phyloP scores from a whole-genome alignment of 2,888 invertebrate genomes.

The Tetrapedia diversipes region DNA sequence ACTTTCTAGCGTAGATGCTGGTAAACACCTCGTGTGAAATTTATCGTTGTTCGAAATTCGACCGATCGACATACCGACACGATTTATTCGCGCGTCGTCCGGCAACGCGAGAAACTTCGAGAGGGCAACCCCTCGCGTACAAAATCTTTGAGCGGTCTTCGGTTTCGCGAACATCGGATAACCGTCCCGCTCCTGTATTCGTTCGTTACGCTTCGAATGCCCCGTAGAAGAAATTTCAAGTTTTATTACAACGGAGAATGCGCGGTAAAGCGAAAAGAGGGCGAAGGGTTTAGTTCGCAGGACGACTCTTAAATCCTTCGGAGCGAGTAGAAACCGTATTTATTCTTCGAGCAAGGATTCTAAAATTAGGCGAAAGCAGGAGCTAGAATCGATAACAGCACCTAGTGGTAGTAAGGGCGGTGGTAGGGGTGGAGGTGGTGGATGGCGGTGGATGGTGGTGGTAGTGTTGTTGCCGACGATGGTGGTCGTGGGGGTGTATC shows the following conservation, averaged over 20 bases:
- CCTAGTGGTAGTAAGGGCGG: constrained; percentile 57
- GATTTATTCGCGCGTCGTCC: constrained; percentile 52
- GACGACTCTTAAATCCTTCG: constrained; percentile 39
- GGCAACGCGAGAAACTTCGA: constrained; percentile 14
- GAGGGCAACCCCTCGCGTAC: constrained; percentile 4
- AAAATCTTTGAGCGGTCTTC: background rate
- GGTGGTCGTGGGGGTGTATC: constrained; percentile 61
- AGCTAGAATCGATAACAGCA: constrained; percentile 78
- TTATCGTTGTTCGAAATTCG: constrained; percentile 63
- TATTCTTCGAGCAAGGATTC: constrained; percentile 69
- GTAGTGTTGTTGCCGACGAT: constrained; percentile 48
- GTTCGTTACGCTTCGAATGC: no score
- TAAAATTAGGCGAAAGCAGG: constrained; percentile 77
- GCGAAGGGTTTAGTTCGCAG: constrained; percentile 22
- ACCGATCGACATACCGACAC: constrained; percentile 50
- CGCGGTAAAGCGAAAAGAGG: constrained; percentile 27
- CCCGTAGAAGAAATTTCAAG: background rate
- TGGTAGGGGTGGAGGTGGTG: constrained; percentile 35
- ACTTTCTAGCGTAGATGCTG: constrained; percentile 48
- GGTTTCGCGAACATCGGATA: background rate
- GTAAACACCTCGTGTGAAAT: constrained; percentile 60
- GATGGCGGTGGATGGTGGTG: constrained; percentile 35
- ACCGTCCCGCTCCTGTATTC: background rate
- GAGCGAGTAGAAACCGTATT: constrained; percentile 48
- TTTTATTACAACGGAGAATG: background rate